A percentile compares a stretch with the other conserved stretches of the same genome.
phyloP scores from a whole-genome alignment of 2,797 vertebrate genomes.

The Scolopax bukidnonensis region DNA sequence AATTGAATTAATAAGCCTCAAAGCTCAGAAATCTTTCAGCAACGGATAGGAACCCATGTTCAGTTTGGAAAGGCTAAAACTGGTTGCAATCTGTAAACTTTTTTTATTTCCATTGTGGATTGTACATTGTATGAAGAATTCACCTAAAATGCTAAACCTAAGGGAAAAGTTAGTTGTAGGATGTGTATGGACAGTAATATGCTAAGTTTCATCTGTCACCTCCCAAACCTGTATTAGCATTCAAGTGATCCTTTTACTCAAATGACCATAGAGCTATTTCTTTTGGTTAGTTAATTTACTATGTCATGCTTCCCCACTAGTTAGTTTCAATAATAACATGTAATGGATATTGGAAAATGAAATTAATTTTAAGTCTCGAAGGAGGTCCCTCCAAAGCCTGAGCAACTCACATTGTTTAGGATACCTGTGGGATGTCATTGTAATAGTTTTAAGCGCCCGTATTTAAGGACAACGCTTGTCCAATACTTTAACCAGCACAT shows the following conservation, averaged over 20 bases:
- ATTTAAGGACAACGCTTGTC: neutral
- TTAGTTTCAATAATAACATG: neutral
- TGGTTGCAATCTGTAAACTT: neutral
- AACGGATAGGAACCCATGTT: neutral
- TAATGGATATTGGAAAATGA: neutral
- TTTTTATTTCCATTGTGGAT: neutral
- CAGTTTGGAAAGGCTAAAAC: neutral
- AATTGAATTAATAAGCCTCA: neutral
- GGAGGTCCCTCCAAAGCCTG: neutral
- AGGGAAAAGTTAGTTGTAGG: neutral
- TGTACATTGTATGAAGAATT: neutral
- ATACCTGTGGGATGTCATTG: neutral
- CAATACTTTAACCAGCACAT: neutral
- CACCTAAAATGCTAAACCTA: neutral
- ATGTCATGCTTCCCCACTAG: neutral
- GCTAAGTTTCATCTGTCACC: neutral
- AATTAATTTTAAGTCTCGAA: neutral
- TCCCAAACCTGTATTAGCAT: neutral
- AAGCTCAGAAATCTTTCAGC: neutral
- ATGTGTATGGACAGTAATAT: neutral
- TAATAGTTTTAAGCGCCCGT: neutral
- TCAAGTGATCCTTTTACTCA: neutral
- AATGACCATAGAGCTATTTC: neutral
- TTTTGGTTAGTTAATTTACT: neutral
- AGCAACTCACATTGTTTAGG: neutral